Base-by-base conservation (phyloP, 2,888 invertebrate species). In the Leptinotarsa tumamoca region DNA sequence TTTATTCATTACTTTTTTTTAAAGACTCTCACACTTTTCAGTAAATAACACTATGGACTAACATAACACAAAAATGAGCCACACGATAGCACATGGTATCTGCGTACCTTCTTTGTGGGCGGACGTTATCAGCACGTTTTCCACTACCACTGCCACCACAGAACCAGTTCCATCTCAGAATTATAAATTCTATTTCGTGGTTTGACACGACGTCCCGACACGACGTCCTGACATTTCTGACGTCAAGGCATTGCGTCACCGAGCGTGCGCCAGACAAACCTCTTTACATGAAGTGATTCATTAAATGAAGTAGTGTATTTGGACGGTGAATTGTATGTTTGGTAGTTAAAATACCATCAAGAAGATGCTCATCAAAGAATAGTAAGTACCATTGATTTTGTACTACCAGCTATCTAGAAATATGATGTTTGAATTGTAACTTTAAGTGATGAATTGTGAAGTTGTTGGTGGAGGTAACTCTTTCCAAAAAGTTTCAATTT, bases 331-430 rank as follows among this genome's bases (percentile, higher is more conserved):
- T 81, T 82, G 58, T 58, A 79, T 81, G 81, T 81, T 78, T 79
- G 79, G 71, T 81, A 81, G 80, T 77, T 80, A 78, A 80, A 82
- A 76, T 72, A 79, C 76, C 76, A 72, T 71, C 75, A 73, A 84
- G 87, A 90, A 91, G 88, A 93, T 93, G 93, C 90, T 92, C 89
- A 93, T 93, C 89, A 93, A 93, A 90, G 93, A 93, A 91, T 93
- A 90, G 93, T 93, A 88, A 92, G 93, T 93, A 90, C 58, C 15
- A 69, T 70, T n/a, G 13, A 50, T 21, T 54, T 51, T 27, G 14
- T 3, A 51, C 2, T 23, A 18, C 27, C 14, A 52, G 18, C 27
- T 54, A 33, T 13, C 10, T 21, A 54, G 2, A 4, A 15, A 52
- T 33, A n/a, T 21, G 21, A 27, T 52, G 43, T 54, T 21, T 33